phyloP scores from a whole-genome alignment of 2,113 vertebrate species.

The Ondatra zibethicus region DNA sequence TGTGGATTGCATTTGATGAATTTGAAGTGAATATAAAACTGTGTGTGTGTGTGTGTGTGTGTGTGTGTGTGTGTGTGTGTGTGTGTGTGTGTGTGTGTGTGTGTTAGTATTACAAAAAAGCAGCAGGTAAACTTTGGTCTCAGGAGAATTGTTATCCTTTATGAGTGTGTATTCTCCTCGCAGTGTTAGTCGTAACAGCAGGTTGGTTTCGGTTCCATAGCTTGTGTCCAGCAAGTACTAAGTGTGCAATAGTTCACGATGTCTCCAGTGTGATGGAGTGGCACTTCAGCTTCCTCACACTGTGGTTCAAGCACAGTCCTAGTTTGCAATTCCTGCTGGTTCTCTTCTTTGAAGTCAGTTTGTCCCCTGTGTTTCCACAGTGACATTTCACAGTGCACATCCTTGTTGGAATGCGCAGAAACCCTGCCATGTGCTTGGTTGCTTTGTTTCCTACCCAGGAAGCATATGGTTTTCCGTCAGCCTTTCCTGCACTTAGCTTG shows the following conservation, averaged over 20 bases:
- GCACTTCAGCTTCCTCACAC: constrained; percentile 43
- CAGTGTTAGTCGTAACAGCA: not conserved
- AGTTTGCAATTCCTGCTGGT: constrained; percentile 53
- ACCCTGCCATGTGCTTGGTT: constrained; percentile 60
- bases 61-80: not conserved
- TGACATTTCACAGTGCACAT: constrained; percentile 58
- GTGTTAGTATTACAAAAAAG: not conserved
- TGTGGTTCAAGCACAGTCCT: constrained; percentile 55
- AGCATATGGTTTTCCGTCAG: constrained; percentile 72
- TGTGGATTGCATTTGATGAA: not conserved
- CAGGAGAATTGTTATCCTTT: not conserved
- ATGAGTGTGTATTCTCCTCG: constrained; percentile 18
- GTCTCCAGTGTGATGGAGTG: constrained; percentile 47
- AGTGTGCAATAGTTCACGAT: constrained; percentile 8
- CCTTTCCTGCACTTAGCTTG: constrained; percentile 78
- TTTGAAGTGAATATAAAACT: not conserved
- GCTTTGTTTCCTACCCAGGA: constrained; percentile 80
- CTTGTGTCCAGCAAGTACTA: constrained; percentile 50
- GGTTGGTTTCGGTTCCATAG: not conserved
- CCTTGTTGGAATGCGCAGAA: constrained; percentile 65
- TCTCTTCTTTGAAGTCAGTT: constrained; percentile 72
- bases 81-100: too few species aligned
- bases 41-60: not conserved
- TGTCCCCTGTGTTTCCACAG: constrained; percentile 69
- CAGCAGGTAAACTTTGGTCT: not conserved